Base-by-base conservation (phyloP, 1,140 invertebrate species). In the Campoletis sonorensis region DNA sequence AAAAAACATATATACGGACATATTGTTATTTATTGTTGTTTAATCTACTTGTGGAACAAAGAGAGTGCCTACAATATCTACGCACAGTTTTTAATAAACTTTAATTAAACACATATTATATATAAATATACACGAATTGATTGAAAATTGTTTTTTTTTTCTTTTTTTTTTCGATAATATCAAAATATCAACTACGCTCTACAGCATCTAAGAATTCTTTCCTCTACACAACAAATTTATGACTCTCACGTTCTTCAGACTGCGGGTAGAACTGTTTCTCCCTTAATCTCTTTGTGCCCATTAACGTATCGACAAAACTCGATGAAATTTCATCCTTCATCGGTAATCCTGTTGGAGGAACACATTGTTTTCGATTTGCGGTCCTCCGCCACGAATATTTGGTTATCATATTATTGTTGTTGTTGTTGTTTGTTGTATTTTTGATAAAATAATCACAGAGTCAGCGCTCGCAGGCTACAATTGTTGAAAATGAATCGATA, bases 21-120 rank as follows among this genome's bases (percentile, higher is more conserved):
- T n/a, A n/a, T n/a, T n/a, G n/a, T n/a, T n/a, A 71, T 7, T 18
- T 71, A 40, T 37, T n/a, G 4, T 58, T n/a, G 0, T 58, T 58
- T 13, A 1, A 58, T 58, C 21, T n/a, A 58, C 54, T 23, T 10
- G 18, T 58, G 21, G 18, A 58, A 58, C 54, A 27, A 68, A 71
- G 13, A 37, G 68, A n/a, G 68, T 71, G 68, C 18, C 33, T 71
- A 37, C 10, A 33, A 71, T 71, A 71, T 37, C 68, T 71, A 71
- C 68, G 33, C 68, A 71, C 68, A 27, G 68, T 71, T 68, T 68
- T 26, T 16, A 68, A 67, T 10, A 67, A 67, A 67, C 18, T 2
- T 58, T 58, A 21, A 21, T 58, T 58, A 2, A 58, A 58, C 21
- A n/a, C 4, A 64, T n/a, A n/a, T n/a, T n/a, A 64, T 8, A 2